Evolutionary conservation across 2,797 vertebrate genomes (phyloP).

Genomic region (Lateolabrax maculatus): DNA sequence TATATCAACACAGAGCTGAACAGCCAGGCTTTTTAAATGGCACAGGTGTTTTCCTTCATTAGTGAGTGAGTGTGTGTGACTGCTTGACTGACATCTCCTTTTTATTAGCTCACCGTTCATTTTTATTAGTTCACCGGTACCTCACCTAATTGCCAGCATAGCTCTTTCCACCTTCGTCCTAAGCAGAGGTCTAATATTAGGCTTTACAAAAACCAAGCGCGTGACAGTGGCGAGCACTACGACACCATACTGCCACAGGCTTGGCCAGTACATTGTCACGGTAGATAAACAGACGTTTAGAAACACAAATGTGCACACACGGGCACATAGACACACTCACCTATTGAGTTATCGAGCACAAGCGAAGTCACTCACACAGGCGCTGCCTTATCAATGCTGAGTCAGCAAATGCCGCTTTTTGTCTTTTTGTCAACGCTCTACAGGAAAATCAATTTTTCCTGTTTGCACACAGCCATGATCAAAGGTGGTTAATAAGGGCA

Average conservation of each 20-base stretch:
- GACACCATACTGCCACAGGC: neutral
- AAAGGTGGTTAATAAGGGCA: slow-evolving; percentile 50
- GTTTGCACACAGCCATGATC: slow-evolving; percentile 37
- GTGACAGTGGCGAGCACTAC: neutral
- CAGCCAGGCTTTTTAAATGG: neutral
- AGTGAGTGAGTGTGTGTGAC: neutral
- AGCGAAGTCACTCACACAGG: neutral
- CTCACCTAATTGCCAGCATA: neutral
- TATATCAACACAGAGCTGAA: no score
- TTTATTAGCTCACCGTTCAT: neutral
- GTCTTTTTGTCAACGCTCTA: neutral
- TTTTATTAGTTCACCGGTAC: neutral
- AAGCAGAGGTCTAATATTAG: neutral
- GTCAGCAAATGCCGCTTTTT: slow-evolving; percentile 17
- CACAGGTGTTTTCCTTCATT: neutral
- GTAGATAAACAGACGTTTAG: neutral
- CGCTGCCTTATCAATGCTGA: slow-evolving; percentile 12
- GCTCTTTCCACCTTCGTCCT: neutral
- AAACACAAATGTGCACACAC: neutral
- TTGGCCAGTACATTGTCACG: neutral
- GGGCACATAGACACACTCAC: slow-evolving; percentile 7
- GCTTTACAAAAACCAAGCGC: neutral
- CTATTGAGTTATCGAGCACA: slow-evolving; percentile 39
- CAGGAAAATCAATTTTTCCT: slow-evolving; percentile 36
- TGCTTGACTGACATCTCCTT: neutral